Base-by-base conservation (phyloP, 2,113 vertebrate genomes). In the Brachyistius frenatus region DNA sequence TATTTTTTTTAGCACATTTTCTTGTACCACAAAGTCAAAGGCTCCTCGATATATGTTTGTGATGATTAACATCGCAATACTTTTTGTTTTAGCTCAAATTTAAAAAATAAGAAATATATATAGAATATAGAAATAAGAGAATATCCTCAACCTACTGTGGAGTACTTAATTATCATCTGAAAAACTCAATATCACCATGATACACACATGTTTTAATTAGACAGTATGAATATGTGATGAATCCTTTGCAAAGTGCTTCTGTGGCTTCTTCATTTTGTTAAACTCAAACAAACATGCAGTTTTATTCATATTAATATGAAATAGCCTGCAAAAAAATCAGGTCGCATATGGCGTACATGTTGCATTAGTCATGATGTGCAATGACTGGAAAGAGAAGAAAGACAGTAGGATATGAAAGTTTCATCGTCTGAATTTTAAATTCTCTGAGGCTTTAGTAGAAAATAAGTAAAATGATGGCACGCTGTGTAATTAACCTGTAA, bases 401-500 rank as follows among this genome's bases (percentile, higher is more conserved):
- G 44, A 2, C 37, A 15, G 54, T 15, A 10, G 55, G 49, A 77
- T 30, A 66, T 80, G 3, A 72, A 87, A 80, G 35, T 77, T 81
- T 86, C 57, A 84, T 88, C 74, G 71, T 2, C 47, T 55, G 11
- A 39, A 32, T 71, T 66, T 60, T 49, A 72, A 16, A n/a, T 65
- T 47, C 15, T 11, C 23, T 31, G 49, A 35, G 41, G 54, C 63
- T 74, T 76, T n/a, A 44, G 41, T 30, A 23, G 63, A 57, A 61
- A 76, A 33, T 6, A 41, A 66, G 56, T 66, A 47, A 80, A 77
- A 58, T 16, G 15, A 32, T 16, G 60, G 78, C 54, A 70, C 56
- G 36, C 8, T n/a, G 32, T 64, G 39, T 88, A 88, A 93, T 91
- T 93, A 90, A 84, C 80, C 72, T 82, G 32, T 83, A 71, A 87